Base-by-base conservation (phyloP, 1,140 invertebrate species). In the Neelides sp. region DNA sequence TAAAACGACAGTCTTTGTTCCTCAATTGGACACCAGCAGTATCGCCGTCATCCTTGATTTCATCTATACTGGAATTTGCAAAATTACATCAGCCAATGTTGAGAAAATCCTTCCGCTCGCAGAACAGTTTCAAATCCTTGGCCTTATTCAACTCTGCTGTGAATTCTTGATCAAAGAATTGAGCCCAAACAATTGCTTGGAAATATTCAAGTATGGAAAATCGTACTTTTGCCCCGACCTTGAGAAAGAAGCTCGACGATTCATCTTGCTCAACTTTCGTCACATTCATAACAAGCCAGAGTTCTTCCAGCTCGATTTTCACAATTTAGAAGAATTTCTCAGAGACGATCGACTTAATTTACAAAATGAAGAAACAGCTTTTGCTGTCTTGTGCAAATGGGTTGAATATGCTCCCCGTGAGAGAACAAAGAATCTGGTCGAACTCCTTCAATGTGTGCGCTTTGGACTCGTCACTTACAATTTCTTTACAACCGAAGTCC, bases 261-360 rank as follows among this genome's bases (percentile, higher is more conserved):
- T 68, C 59, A 69, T 76, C 30, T 44, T 61, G 10, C 26, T 52
- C n/a, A 49, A 63, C 24, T 63, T 62, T 26, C 26, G 43, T 22
- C 15, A 57, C 15, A 41, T 62, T 7, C 34, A 55, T 24, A 41
- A 47, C 59, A 74, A 69, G 58, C 65, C 64, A 47, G 73, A 77
- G 64, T 75, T 77, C 62, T 66, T 68, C 55, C 65, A 69, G 27
- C 57, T 78, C 17, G 61, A 68, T 3, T 67, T 66, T 17, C 68
- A 75, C 36, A 75, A 78, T 55, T 62, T 79, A 24, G 65, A 70
- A 54, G 68, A 72, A 41, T 67, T 79, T 46, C 63, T 79, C 37
- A 62, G 64, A 34, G 72, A 76, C 56, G 78, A 86, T 63, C 74
- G 80, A 57, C 65, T 87, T 2, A 85, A 85, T 64, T 78, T 80